Evolutionary conservation across 2,113 vertebrate genomes (phyloP).

Genomic region (Alligator sinensis): DNA sequence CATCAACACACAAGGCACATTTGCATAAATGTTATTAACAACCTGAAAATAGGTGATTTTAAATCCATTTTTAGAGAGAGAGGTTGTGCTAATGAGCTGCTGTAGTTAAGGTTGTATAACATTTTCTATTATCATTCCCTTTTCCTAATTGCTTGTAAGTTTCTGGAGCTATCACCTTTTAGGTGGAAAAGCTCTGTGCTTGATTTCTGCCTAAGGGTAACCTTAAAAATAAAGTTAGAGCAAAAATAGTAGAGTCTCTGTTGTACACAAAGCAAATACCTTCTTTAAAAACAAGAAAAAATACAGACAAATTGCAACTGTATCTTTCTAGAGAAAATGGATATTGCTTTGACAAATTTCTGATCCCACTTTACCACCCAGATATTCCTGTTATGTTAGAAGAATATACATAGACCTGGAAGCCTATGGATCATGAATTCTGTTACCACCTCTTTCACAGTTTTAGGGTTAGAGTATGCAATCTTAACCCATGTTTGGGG

Average conservation of each 20-base stretch:
- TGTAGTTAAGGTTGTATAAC: neutral
- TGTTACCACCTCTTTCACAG: neutral
- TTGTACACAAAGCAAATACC: neutral
- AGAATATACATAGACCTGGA: neutral
- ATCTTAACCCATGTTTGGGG: neutral
- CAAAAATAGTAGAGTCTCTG: neutral
- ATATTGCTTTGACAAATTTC: neutral
- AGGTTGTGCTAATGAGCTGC: neutral
- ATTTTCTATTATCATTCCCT: neutral
- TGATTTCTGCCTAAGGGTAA: neutral
- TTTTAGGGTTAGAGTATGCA: neutral
- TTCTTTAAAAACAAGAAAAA: neutral
- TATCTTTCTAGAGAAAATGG: constrained; percentile 2
- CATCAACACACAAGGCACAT: neutral
- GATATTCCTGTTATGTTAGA: neutral
- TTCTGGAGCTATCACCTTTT: neutral
- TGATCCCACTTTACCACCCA: neutral
- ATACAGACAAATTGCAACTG: rapidly evolving
- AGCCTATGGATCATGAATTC: neutral
- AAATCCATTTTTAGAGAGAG: neutral
- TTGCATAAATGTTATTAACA: neutral
- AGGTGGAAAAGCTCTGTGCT: neutral
- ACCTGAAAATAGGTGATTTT: neutral
- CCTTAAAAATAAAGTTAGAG: neutral
- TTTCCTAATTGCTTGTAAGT: neutral